Conservation (phyloP, 2,113 vertebrate species). For the Salvelinus alpinus region DNA sequence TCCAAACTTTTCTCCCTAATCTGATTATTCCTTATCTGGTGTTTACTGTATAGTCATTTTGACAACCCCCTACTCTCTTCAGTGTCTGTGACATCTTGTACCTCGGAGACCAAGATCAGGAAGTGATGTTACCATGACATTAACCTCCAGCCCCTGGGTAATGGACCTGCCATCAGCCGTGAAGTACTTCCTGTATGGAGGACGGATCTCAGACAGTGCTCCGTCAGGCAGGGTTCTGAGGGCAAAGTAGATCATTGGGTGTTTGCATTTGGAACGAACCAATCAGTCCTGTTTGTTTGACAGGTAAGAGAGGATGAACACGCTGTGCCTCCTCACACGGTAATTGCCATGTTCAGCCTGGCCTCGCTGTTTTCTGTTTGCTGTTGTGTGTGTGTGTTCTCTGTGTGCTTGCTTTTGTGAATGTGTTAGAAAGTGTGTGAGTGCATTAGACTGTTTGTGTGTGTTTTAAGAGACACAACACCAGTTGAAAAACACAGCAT, state of each 20-base stretch:
- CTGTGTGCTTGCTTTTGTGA: not conserved
- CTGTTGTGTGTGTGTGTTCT: not conserved
- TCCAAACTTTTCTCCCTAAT: too few species aligned
- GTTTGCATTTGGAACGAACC: too few species aligned
- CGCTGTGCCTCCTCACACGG: not conserved
- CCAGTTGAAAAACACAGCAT: not conserved
- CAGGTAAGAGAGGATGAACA: too few species aligned
- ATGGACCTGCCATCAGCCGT: not conserved
- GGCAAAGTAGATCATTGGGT: too few species aligned
- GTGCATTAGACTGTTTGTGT: not conserved
- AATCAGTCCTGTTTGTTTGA: too few species aligned
- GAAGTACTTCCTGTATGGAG: not conserved
- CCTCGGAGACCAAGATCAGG: not conserved
- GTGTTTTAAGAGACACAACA: not conserved
- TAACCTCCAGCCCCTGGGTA: not conserved
- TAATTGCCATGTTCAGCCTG: not conserved
- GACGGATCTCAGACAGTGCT: not conserved
- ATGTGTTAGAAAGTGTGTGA: constrained; percentile 7
- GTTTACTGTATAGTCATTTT: too few species aligned
- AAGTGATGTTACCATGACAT: not conserved
- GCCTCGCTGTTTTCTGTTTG: not conserved
- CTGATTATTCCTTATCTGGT: too few species aligned
- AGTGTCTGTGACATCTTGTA: not conserved
- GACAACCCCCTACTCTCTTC: not conserved
- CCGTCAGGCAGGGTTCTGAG: not conserved